A percentile compares a stretch with the other conserved stretches of the same genome.
Evolutionary conservation across 2,113 vertebrate genomes (phyloP).

Genomic region (Callithrix jacchus): DNA sequence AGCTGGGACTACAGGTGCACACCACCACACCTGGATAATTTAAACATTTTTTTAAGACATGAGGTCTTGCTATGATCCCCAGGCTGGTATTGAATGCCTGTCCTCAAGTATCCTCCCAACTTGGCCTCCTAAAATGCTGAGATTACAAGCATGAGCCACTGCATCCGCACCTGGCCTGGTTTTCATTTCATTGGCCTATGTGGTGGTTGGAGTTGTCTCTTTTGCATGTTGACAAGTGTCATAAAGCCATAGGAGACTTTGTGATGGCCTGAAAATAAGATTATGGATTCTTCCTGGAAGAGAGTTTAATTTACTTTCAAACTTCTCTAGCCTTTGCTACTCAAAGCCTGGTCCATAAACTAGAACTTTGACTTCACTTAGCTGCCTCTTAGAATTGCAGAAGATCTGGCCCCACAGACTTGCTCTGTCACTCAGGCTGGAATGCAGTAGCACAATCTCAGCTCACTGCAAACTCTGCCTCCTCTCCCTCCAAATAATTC

Average conservation of each 20-base stretch:
- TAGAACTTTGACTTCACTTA: not conserved
- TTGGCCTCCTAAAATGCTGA: too few relatives aligned
- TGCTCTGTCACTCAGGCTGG: too few relatives aligned
- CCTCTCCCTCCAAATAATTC: too few relatives aligned
- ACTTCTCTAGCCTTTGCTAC: not conserved
- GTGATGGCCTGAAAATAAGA: constrained; percentile 3
- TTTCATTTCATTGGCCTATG: not conserved
- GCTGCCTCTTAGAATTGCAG: not conserved
- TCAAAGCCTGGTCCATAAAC: not conserved
- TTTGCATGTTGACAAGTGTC: not conserved
- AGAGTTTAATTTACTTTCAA: not conserved
- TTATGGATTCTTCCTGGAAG: not conserved
- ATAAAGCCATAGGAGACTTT: not conserved
- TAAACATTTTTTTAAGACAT: too few relatives aligned
- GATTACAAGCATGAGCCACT: too few relatives aligned
- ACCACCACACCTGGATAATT: too few relatives aligned
- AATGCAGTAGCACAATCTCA: too few relatives aligned
- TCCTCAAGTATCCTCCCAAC: too few relatives aligned
- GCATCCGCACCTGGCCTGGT: not conserved
- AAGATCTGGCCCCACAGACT: not conserved
- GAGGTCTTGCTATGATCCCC: too few relatives aligned
- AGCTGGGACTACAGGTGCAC: too few relatives aligned
- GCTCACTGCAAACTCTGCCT: too few relatives aligned
- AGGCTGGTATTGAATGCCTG: too few relatives aligned
- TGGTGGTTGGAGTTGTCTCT: not conserved